phyloP scores from a whole-genome alignment of 2,113 vertebrate genomes.

The Alexandromys fortis region DNA sequence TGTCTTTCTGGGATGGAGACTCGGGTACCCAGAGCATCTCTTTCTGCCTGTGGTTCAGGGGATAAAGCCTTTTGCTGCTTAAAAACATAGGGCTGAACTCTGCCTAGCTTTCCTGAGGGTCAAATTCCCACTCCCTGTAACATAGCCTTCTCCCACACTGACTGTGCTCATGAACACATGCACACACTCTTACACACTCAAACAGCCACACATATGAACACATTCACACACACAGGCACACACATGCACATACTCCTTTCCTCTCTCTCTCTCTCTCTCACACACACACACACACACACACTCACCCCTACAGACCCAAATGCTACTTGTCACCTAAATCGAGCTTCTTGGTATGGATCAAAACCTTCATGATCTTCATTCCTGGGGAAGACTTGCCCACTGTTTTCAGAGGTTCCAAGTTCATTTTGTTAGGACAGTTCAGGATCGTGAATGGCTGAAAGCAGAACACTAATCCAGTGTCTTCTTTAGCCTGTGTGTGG shows the following conservation, averaged over 20 bases:
- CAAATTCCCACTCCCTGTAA: background rate
- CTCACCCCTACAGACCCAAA: rapidly evolving
- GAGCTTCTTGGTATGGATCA: background rate
- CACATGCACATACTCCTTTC: background rate
- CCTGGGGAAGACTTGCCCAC: background rate
- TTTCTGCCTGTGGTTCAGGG: background rate
- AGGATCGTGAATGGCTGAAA: background rate
- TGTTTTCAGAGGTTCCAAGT: background rate
- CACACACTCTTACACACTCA: background rate
- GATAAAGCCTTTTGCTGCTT: background rate
- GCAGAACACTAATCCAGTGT: rapidly evolving
- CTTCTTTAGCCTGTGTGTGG: background rate
- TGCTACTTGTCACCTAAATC: background rate
- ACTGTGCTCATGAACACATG: background rate
- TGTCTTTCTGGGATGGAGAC: background rate
- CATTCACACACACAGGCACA: background rate
- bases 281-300: background rate
- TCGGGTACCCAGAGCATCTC: background rate
- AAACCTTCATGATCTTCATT: background rate
- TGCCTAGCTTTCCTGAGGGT: background rate
- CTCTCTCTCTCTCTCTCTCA: too few species aligned
- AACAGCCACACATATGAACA: background rate
- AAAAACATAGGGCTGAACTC: background rate
- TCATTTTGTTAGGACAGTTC: background rate
- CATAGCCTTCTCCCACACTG: background rate